Base-by-base conservation (phyloP, 2,797 vertebrate genomes). In the Clangula hyemalis region DNA sequence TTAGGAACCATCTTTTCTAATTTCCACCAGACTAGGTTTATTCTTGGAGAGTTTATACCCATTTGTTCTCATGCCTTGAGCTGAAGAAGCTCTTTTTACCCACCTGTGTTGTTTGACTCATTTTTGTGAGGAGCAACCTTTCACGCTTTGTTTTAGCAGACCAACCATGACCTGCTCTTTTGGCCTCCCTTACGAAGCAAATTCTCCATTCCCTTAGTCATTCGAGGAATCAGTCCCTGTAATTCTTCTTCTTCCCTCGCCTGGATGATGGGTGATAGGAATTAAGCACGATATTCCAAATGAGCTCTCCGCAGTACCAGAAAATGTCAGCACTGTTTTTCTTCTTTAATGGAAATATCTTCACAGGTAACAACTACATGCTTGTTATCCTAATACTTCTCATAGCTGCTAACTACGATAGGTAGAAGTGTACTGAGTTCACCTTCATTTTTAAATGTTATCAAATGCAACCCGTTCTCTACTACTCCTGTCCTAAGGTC, bases 1-100 rank as follows among this genome's bases (percentile, higher is more conserved):
- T 89, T 95, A 97, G 95, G 92, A 97, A 97, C 95, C 94, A 89
- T 80, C 66, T 83, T 94, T 87, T 94, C 87, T 91, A 62, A 91
- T 93, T 95, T 95, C 86, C 73, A 95, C 86, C 73, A 95, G 54
- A 92, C 58, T 54, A 92, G 72, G 84, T 94, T 94, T 95, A 95
- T 96, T 95, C 94, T 92, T 94, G 89, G 92, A 87, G 68, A 89
- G 89, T 83, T 94, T 87, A 80, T 32, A 89, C 19, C 49, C 72
- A 77, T 77, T 95, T 91, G 78, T 89, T 91, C 94, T 85, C 66
- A 49, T 14, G 79, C n/a, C 69, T 96, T 38, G 51, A 89, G 14
- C 36, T 84, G 10, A 57, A 73, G 49, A 75, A 92, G 74, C 71
- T 75, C 65, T 82, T 93, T 69, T 64, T 60, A 90, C 28, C 68